These are phyloP conservation scores for Drosophila sulfurigaster DNA, from an alignment of 1,140 invertebrate genomes.

Conservation along the genomic window DNA sequence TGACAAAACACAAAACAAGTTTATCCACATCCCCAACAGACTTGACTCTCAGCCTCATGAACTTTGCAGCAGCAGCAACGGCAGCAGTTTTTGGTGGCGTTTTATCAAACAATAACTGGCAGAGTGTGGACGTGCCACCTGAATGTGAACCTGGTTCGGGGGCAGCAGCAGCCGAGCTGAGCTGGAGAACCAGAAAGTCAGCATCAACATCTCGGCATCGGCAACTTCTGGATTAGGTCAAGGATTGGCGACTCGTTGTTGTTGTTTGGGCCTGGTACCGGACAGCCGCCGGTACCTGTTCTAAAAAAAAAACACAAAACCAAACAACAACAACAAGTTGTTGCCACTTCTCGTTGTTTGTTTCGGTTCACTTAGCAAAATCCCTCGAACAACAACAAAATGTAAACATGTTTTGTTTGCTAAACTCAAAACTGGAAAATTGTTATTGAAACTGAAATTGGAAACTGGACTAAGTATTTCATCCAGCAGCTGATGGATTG, in stretches of 20 bases:
- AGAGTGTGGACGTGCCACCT: slow-evolving; percentile 57
- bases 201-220: slow-evolving; percentile 33
- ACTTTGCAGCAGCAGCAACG: slow-evolving; percentile 48
- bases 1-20: slow-evolving; percentile 65
- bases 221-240: slow-evolving; percentile 82
- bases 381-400: slow-evolving; percentile 1
- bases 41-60: slow-evolving; percentile 40
- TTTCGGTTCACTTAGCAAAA: slow-evolving; percentile 56
- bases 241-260: slow-evolving; percentile 75
- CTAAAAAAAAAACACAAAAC: slow-evolving; percentile 45
- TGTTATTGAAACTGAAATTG: slow-evolving; percentile 37
- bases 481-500: slow-evolving; percentile 2
- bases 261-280: slow-evolving; percentile 59
- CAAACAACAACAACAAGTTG: slow-evolving; percentile 43
- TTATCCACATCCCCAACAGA: slow-evolving; percentile 74
- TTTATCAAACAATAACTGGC: slow-evolving; percentile 72
- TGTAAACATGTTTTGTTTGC: slow-evolving; percentile 76
- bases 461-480: slow-evolving; percentile 63
- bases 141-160: slow-evolving; percentile 42
- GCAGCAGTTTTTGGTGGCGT: slow-evolving; percentile 51
- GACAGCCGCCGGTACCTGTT: slow-evolving; percentile 71
- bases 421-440: slow-evolving; percentile 13
- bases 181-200: slow-evolving; percentile 56
- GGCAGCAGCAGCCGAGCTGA: slow-evolving; percentile 25
- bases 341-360: slow-evolving; percentile 50